Percentiles rank a stretch among this genome's conserved stretches.
phyloP scores from a whole-genome alignment of 1,140 invertebrate species.

The Cylas formicarius region DNA sequence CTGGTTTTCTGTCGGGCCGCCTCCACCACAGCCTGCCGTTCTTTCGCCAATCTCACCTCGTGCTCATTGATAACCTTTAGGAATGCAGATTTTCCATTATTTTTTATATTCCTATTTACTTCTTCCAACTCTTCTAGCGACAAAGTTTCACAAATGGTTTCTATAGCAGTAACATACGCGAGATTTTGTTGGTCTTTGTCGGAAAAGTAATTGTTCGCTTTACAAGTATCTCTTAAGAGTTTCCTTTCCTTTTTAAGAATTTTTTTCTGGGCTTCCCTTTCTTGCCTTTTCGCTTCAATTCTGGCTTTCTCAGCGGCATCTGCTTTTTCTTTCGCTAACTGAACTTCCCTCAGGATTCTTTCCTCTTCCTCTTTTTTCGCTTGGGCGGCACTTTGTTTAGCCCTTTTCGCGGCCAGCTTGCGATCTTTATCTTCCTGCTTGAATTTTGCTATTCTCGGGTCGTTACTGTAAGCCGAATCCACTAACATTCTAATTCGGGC shows the following conservation, averaged over 20 bases:
- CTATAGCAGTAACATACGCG: conserved; percentile 78
- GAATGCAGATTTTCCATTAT: conserved; percentile 58
- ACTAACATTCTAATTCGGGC: conserved; percentile 79
- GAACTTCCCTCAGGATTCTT: conserved; percentile 58
- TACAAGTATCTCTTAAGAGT: conserved; percentile 73
- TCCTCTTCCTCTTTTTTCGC: conserved; percentile 80
- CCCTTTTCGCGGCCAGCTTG: conserved; percentile 81
- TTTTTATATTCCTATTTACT: conserved; percentile 63
- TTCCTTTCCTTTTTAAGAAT: conserved; percentile 82
- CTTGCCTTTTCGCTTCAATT: conserved; percentile 75
- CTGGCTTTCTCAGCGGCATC: conserved; percentile 74
- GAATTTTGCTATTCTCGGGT: conserved; percentile 86
- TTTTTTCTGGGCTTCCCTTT: conserved; percentile 77
- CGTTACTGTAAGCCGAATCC: conserved; percentile 87
- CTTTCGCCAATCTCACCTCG: conserved; percentile 63
- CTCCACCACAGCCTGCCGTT: conserved; percentile 57
- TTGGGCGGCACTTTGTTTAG: conserved; percentile 81
- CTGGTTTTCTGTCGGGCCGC: conserved; percentile 44
- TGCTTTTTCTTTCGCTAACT: conserved; percentile 72
- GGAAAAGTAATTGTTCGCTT: conserved; percentile 82
- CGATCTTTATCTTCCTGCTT: conserved; percentile 91
- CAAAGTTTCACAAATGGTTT: conserved; percentile 81
- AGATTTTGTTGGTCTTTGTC: conserved; percentile 66
- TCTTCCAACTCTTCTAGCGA: conserved; percentile 65
- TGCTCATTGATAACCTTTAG: conserved; percentile 56